Evolutionary conservation across 2,888 invertebrate species (phyloP).

Genomic region (Nephrotoma guestfalica): DNA sequence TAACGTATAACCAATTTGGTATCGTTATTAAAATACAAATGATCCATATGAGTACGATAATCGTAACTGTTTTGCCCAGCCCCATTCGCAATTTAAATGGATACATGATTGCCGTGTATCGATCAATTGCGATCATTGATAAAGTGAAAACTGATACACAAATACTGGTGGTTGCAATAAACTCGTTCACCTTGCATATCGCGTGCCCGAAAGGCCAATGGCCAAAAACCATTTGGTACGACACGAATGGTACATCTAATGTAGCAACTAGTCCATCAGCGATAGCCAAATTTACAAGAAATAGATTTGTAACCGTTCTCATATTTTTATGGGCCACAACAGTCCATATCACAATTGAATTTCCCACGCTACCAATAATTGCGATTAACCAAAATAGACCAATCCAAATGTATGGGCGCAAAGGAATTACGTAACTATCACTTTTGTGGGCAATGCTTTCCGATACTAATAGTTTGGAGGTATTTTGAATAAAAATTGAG

Average conservation of each 20-base stretch:
- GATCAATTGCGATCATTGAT: not conserved
- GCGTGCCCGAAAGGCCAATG: not conserved
- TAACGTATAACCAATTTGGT: not conserved
- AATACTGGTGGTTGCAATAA: not conserved
- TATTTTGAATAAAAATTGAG: too few relatives aligned
- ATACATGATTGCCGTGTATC: not conserved
- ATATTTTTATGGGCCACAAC: not conserved
- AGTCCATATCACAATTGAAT: not conserved
- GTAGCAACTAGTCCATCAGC: not conserved
- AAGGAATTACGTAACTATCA: too few relatives aligned
- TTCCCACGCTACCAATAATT: not conserved
- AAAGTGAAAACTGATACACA: not conserved
- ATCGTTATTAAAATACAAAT: not conserved
- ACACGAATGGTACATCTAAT: not conserved
- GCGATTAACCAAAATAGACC: not conserved
- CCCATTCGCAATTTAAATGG: not conserved
- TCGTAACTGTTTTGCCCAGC: not conserved
- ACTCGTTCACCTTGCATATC: not conserved
- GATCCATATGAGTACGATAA: not conserved
- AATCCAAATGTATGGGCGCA: not conserved
- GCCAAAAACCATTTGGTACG: not conserved
- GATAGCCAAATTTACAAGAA: not conserved
- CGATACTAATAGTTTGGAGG: too few relatives aligned
- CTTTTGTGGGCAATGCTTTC: too few relatives aligned
- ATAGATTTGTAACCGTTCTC: not conserved